Evolutionary conservation across 2,113 vertebrate genomes (phyloP).

Genomic region (Amblyopsis rosae): DNA sequence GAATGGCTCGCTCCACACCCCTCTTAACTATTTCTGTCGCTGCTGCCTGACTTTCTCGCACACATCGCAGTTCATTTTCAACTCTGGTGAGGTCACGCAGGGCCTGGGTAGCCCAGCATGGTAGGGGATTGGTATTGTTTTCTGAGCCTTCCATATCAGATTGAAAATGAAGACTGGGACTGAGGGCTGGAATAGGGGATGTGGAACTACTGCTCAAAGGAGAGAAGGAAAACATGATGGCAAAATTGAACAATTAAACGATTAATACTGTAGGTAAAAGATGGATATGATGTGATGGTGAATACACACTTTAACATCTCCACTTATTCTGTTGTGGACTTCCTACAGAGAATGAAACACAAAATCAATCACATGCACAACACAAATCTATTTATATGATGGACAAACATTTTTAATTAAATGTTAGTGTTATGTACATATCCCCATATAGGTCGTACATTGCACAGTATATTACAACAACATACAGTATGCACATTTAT

Average conservation of each 20-base stretch:
- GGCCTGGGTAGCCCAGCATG: constrained; percentile 68
- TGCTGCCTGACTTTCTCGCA: constrained; percentile 53
- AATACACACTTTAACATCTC: not conserved
- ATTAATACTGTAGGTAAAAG: not conserved
- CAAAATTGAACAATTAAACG: constrained; percentile 9
- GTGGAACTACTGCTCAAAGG: constrained; percentile 40
- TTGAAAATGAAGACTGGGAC: constrained; percentile 31
- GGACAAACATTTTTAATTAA: not conserved
- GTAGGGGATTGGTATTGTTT: constrained; percentile 19
- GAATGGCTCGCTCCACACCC: constrained; percentile 70
- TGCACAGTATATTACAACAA: too few species aligned
- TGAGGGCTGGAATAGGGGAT: constrained; percentile 32
- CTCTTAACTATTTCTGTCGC: constrained; percentile 59
- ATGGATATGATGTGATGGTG: too few species aligned
- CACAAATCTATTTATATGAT: not conserved
- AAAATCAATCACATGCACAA: not conserved
- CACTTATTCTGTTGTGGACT: not conserved
- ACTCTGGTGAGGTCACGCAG: constrained; percentile 62
- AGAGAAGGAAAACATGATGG: constrained; percentile 53
- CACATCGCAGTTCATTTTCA: constrained; percentile 59
- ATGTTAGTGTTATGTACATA: too few species aligned
- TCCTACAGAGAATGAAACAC: constrained; percentile 3
- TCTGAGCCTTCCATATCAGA: constrained; percentile 36
- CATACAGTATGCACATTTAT: too few species aligned
- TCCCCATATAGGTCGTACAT: too few species aligned